phyloP scores from a whole-genome alignment of 2,113 vertebrate species.

The Crocuta crocuta region DNA sequence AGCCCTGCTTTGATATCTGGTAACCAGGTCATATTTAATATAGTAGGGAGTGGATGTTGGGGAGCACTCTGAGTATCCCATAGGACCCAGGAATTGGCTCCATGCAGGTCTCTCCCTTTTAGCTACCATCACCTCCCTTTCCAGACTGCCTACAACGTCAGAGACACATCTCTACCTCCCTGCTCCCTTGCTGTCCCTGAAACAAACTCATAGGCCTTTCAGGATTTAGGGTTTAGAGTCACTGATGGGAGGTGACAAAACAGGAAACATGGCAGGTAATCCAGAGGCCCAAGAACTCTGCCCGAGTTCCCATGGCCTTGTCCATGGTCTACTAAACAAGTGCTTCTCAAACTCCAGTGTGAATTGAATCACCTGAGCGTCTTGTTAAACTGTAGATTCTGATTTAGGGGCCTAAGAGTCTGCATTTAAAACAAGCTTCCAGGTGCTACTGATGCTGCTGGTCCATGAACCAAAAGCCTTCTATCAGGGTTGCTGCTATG shows the following conservation, averaged over 20 bases:
- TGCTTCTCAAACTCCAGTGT: background rate
- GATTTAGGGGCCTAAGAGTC: background rate
- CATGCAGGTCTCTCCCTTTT: background rate
- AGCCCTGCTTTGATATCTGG: slow-evolving; percentile 28
- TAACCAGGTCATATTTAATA: slow-evolving; percentile 51
- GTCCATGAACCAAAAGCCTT: slow-evolving; percentile 10
- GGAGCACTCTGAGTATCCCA: slow-evolving; percentile 24
- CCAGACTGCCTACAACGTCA: slow-evolving; percentile 9
- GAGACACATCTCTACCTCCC: background rate
- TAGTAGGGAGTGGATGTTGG: slow-evolving; percentile 5
- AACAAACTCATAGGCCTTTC: background rate
- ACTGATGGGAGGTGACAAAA: background rate
- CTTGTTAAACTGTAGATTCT: slow-evolving; percentile 45
- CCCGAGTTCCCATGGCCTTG: background rate
- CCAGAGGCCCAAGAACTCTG: slow-evolving; percentile 22
- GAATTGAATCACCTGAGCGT: background rate
- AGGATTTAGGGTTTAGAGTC: background rate
- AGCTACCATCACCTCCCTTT: background rate
- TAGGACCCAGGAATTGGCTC: background rate
- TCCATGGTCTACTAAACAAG: background rate
- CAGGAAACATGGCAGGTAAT: slow-evolving; percentile 11
- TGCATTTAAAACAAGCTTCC: slow-evolving; percentile 11
- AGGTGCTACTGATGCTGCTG: background rate
- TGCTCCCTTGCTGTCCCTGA: background rate
- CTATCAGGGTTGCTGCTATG: background rate